Conservation (phyloP, 2,797 vertebrate genomes). For the Sebastes itinus region DNA sequence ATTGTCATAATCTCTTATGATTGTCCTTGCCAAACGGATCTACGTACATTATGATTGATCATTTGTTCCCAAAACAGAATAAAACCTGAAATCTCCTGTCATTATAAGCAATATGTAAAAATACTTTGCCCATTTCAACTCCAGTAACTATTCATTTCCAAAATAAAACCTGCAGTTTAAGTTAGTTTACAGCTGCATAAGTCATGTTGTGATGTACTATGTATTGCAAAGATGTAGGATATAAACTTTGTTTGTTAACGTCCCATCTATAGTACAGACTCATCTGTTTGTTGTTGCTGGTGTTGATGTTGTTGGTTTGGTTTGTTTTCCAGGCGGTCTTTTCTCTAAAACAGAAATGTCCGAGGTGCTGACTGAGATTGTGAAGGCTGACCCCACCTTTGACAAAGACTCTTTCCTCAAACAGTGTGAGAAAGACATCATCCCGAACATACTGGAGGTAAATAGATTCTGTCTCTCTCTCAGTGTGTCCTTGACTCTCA, state of each 20-base stretch:
- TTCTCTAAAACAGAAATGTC: slow-evolving; percentile 97
- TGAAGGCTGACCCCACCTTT: slow-evolving; percentile 90
- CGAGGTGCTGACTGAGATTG: slow-evolving; percentile 91
- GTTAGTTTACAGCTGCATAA: not conserved
- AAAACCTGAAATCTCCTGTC: no score
- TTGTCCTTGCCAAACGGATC: not conserved
- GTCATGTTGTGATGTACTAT: not conserved
- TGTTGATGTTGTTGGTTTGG: not conserved
- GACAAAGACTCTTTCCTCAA: slow-evolving; percentile 91
- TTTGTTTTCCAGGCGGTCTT: slow-evolving; percentile 84
- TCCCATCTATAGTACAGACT: not conserved
- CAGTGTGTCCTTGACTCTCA: not conserved
- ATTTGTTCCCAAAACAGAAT: no score
- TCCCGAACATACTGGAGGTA: slow-evolving; percentile 94
- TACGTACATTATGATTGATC: not conserved
- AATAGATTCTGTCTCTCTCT: not conserved
- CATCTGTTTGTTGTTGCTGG: not conserved
- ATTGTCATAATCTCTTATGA: not conserved
- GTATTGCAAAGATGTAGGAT: not conserved
- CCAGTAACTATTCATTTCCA: not conserved
- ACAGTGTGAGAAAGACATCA: slow-evolving; percentile 92
- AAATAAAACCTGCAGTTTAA: not conserved
- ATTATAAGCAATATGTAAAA: no score
- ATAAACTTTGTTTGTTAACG: not conserved
- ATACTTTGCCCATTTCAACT: not conserved